phyloP scores from a whole-genome alignment of 2,797 vertebrate genomes.

The Pseudochaenichthys georgianus region DNA sequence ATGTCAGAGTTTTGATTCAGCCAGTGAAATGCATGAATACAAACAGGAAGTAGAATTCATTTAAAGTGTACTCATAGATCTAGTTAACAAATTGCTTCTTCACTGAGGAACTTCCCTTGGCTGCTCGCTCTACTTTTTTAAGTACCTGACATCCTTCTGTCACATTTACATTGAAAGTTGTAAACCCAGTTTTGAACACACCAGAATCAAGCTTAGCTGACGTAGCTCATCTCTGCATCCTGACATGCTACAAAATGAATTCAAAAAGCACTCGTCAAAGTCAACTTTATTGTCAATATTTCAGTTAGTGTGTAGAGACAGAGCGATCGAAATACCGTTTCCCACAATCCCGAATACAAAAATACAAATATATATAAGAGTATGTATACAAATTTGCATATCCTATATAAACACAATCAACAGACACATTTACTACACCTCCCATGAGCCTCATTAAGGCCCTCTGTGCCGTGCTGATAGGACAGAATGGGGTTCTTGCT shows the following conservation, averaged over 20 bases:
- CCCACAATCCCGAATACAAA: too few species aligned
- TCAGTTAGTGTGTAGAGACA: too few species aligned
- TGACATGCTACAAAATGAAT: constrained; percentile 58
- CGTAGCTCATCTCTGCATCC: constrained; percentile 41
- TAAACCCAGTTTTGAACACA: constrained; percentile 28
- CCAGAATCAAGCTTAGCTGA: constrained; percentile 48
- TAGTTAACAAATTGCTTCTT: constrained; percentile 6
- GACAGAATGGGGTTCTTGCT: constrained; percentile 60
- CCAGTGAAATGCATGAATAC: neutral
- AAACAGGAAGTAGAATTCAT: neutral
- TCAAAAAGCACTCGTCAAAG: constrained; percentile 8
- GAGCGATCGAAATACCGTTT: too few species aligned
- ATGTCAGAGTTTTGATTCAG: neutral
- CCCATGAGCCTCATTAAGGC: constrained; percentile 70
- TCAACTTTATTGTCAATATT: too few species aligned
- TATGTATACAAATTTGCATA: too few species aligned
- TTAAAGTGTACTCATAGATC: neutral
- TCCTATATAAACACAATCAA: too few species aligned
- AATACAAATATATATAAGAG: too few species aligned
- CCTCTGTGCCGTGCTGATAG: constrained; percentile 27
- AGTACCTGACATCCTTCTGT: constrained; percentile 14
- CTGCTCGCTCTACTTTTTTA: constrained; percentile 17
- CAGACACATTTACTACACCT: constrained; percentile 36
- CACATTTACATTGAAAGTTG: constrained; percentile 29
- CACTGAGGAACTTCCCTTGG: constrained; percentile 4